These are phyloP conservation scores for Falco naumanni DNA, from an alignment of 2,797 vertebrate species.

Conservation along the genomic window DNA sequence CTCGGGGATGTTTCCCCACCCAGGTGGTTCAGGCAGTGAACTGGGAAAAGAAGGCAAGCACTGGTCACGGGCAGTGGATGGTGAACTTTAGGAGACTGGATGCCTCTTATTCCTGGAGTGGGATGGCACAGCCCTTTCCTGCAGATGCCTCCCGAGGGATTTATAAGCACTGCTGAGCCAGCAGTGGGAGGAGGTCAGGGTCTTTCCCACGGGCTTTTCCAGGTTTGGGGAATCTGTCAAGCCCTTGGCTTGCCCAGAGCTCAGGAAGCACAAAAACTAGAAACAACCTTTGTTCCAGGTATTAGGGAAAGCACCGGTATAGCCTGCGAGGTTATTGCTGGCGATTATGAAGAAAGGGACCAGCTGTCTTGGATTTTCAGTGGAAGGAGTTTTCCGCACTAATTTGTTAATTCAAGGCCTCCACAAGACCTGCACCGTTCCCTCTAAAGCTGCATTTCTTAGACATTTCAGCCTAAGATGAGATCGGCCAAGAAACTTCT, in stretches of 20 bases:
- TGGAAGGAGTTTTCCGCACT: neutral
- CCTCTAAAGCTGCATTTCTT: neutral
- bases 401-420: neutral
- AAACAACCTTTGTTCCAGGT: neutral
- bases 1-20: neutral
- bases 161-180: neutral
- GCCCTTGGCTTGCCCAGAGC: neutral
- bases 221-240: neutral
- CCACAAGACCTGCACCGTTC: neutral
- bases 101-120: neutral
- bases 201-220: neutral
- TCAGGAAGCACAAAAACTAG: neutral
- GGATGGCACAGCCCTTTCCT: neutral
- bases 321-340: neutral
- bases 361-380: neutral
- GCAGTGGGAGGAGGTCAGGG: neutral
- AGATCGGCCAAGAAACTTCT: neutral
- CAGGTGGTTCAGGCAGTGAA: neutral
- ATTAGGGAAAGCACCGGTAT: neutral
- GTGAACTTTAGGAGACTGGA: fast-evolving
- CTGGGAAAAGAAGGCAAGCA: neutral
- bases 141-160: neutral
- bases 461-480: neutral
- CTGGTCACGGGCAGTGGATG: neutral
- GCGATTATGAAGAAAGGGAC: neutral